phyloP scores from a whole-genome alignment of 2,888 invertebrate genomes.

The Drosophila yooni region DNA sequence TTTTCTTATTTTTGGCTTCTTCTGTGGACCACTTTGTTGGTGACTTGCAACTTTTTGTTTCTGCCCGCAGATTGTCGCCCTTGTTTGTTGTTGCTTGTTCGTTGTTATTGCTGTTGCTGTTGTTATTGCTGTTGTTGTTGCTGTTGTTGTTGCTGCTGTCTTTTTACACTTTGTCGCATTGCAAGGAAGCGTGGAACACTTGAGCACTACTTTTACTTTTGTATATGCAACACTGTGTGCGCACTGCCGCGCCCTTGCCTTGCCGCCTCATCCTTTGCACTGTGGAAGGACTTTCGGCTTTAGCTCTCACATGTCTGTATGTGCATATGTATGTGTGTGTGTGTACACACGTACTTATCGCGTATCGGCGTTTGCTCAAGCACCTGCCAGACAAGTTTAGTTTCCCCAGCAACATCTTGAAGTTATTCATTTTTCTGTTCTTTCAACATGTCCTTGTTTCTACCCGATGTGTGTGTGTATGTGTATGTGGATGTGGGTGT shows the following conservation, averaged over 20 bases:
- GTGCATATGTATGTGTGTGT: not conserved
- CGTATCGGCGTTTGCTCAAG: constrained; percentile 51
- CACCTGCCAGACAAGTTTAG: constrained; percentile 52
- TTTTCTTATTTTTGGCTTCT: constrained; percentile 46
- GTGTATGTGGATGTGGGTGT: constrained; percentile 9
- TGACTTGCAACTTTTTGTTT: constrained; percentile 71
- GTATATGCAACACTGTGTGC: constrained; percentile 69
- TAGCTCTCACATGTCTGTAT: constrained; percentile 5
- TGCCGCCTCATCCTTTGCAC: not conserved
- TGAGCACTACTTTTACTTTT: constrained; percentile 79
- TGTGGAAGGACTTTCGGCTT: constrained; percentile 33
- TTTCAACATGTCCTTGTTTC: constrained; percentile 39
- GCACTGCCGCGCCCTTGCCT: constrained; percentile 25
- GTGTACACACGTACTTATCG: constrained; percentile 6
- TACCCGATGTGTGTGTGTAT: constrained; percentile 3
- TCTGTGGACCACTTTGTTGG: constrained; percentile 71
- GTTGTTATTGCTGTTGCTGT: constrained; percentile 20
- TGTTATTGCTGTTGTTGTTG: constrained; percentile 35
- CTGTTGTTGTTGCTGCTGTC: constrained; percentile 45
- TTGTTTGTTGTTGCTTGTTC: constrained; percentile 16
- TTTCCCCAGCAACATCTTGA: constrained; percentile 33
- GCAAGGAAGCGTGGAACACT: constrained; percentile 73
- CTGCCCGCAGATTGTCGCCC: constrained; percentile 34
- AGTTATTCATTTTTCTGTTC: constrained; percentile 15
- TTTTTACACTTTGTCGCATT: constrained; percentile 76